Percentiles rank a stretch among this genome's conserved stretches.
phyloP scores from a whole-genome alignment of 2,888 invertebrate species.

The Lamellibrachia columna region DNA sequence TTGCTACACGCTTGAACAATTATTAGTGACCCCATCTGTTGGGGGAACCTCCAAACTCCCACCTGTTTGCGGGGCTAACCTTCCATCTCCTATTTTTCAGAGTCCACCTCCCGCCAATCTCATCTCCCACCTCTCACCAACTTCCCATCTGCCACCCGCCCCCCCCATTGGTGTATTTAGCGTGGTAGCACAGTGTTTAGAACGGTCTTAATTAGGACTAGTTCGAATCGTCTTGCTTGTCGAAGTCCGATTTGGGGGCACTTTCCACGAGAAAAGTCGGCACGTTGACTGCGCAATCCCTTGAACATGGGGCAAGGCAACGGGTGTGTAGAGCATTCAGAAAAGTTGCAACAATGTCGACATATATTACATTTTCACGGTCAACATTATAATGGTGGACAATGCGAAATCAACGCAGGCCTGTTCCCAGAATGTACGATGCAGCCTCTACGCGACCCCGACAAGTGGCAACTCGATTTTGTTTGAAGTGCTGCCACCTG shows the following conservation, averaged over 20 bases:
- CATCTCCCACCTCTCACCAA: too few relatives aligned
- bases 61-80: too few relatives aligned
- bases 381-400: background rate
- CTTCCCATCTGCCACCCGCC: too few relatives aligned
- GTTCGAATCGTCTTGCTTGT: too few relatives aligned
- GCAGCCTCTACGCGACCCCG: background rate
- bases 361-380: background rate
- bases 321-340: background rate
- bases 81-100: too few relatives aligned
- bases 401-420: background rate
- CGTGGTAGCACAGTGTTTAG: too few relatives aligned
- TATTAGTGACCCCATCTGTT: too few relatives aligned
- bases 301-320: background rate
- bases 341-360: background rate
- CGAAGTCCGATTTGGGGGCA: background rate
- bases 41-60: too few relatives aligned
- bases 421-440: background rate
- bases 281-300: background rate
- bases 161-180: too few relatives aligned
- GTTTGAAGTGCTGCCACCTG: background rate
- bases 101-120: too few relatives aligned
- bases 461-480: background rate
- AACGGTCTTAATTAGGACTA: too few relatives aligned
- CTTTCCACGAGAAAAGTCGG: background rate
- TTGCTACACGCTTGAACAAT: too few relatives aligned